Evolutionary conservation across 2,888 invertebrate species (phyloP).

Genomic region (Metopia argyrocephala): DNA sequence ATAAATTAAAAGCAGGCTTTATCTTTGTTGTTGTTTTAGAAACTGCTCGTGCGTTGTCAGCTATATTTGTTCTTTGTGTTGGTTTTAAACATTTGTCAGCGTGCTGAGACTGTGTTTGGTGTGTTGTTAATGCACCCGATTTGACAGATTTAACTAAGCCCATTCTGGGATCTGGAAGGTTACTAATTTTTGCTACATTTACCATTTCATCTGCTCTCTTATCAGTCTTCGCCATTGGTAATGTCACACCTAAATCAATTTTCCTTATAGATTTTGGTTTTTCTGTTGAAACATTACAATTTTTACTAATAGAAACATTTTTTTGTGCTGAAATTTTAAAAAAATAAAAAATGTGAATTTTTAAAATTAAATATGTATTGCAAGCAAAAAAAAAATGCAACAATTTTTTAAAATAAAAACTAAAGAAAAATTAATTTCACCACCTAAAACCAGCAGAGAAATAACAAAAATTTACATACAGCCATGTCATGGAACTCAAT

Average conservation of each 20-base stretch:
- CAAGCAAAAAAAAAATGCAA: neutral
- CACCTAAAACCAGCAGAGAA: no score
- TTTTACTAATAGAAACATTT: conserved; percentile 10
- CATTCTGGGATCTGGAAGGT: conserved; percentile 54
- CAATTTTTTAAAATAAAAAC: neutral
- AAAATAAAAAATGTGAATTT: neutral
- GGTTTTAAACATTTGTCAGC: conserved; percentile 51
- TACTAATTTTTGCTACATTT: conserved; percentile 8
- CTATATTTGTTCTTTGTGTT: conserved; percentile 44
- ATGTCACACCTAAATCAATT: conserved; percentile 63
- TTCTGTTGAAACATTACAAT: conserved; percentile 7
- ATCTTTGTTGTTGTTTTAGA: conserved; percentile 2
- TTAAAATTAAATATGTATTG: neutral
- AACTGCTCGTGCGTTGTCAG: neutral
- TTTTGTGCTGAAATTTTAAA: conserved; percentile 59
- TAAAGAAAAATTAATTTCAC: no score
- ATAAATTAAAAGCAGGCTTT: conserved; percentile 64
- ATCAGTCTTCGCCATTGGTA: neutral
- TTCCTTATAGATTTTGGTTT: conserved; percentile 66
- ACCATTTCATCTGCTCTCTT: conserved; percentile 4
- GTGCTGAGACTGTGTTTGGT: conserved; percentile 15
- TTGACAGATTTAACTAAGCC: conserved; percentile 24
- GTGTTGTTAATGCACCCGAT: neutral
- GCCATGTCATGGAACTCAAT: no score
- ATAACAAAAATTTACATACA: no score